These are phyloP conservation scores for Aelia acuminata DNA, from an alignment of 2,888 invertebrate species.

Conservation along the genomic window DNA sequence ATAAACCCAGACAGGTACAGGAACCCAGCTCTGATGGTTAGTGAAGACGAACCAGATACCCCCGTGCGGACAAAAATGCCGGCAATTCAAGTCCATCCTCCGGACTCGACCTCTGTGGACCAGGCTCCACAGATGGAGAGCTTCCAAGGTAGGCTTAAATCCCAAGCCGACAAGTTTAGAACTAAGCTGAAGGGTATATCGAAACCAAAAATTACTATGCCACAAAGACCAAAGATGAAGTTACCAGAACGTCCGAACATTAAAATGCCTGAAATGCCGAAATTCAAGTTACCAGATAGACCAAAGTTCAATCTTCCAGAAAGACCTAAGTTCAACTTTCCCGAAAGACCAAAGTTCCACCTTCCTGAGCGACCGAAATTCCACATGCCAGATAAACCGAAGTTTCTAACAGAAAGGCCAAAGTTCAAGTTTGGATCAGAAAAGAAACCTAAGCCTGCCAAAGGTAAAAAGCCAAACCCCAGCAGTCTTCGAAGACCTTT, in stretches of 20 bases:
- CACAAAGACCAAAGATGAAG: slow-evolving; percentile 75
- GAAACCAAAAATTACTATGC: slow-evolving; percentile 74
- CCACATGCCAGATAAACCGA: slow-evolving; percentile 60
- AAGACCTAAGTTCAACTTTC: slow-evolving; percentile 71
- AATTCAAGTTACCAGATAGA: slow-evolving; percentile 68
- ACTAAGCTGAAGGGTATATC: slow-evolving; percentile 77
- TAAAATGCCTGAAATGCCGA: slow-evolving; percentile 71
- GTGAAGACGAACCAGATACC: slow-evolving; percentile 71
- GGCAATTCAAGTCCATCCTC: neutral
- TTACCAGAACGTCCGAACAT: slow-evolving; percentile 76
- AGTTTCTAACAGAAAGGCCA: slow-evolving; percentile 69
- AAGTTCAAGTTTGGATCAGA: slow-evolving; percentile 73
- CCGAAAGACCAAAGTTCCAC: slow-evolving; percentile 71
- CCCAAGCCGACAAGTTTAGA: slow-evolving; percentile 81
- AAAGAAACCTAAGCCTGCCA: slow-evolving; percentile 57
- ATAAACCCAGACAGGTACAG: slow-evolving; percentile 62
- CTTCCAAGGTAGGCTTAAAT: slow-evolving; percentile 70
- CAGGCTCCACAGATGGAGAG: slow-evolving; percentile 66
- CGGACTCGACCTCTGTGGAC: neutral
- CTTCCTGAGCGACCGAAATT: slow-evolving; percentile 71
- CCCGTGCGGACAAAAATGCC: neutral
- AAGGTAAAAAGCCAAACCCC: slow-evolving; percentile 67
- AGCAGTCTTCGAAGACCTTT: slow-evolving; percentile 65
- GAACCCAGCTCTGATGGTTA: slow-evolving; percentile 61
- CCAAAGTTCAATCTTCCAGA: slow-evolving; percentile 72